Base-by-base conservation (phyloP, 2,113 vertebrate genomes). In the Alouatta palliata region DNA sequence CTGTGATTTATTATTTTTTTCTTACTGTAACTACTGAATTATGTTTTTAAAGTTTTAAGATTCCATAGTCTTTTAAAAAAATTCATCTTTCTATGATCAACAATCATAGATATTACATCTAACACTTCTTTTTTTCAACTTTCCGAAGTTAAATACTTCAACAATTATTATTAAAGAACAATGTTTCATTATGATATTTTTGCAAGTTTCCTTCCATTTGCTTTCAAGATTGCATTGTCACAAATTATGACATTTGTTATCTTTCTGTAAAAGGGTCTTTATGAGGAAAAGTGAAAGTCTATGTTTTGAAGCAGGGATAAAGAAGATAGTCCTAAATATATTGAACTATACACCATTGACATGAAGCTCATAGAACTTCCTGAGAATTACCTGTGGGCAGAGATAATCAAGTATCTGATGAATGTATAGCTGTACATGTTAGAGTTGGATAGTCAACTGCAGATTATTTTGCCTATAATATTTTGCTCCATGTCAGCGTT, bases 51-150 rank as follows among this genome's bases (percentile, higher is more conserved):
- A 47, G 14, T 19, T 85, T 97, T 96, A 11, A 56, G 20, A 70
- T 35, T 68, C 43, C 35, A 27, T n/a, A 73, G 10, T 30, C 40
- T 73, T 86, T 88, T 71, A 12, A 93, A 84, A 30, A 70, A 90
- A 93, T 90, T 43, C 58, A 87, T 95, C 25, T 83, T 92, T 71
- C 4, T 85, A 6, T 27, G 10, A 10, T 76, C 92, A 93, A 93
- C 93, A 8, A 94, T 52, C 25, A 40, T 30, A 81, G 13, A 80
- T 58, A 56, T 79, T 16, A 58, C 19, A 86, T 32, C 1, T 68
- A 93, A 79, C 14, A 54, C 71, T 83, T 89, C 10, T 37, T 86
- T 82, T 85, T 23, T 19, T 8, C 9, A 4, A 68, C 56, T 87
- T 76, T 91, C 12, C 43, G 13, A 87, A 13, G 11, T 83, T 80